A percentile compares a stretch with the other conserved stretches of the same genome.
Conservation (phyloP, 2,113 vertebrate genomes). For the Diadophis punctatus region DNA sequence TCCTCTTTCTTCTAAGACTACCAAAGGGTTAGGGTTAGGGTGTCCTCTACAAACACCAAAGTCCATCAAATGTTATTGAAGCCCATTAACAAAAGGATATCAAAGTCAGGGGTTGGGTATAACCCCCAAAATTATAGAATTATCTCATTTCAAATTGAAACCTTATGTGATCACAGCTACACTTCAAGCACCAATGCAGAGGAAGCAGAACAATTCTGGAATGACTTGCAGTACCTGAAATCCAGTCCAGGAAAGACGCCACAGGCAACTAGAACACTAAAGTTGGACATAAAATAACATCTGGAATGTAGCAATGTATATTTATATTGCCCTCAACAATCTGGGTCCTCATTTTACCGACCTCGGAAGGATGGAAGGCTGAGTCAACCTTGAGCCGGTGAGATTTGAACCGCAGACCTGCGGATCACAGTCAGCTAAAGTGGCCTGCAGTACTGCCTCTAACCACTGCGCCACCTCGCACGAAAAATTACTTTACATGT, state of each 20-base stretch:
- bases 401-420: no score
- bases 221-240: background rate
- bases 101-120: background rate
- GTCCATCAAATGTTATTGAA: background rate
- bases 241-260: background rate
- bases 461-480: no score
- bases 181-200: background rate
- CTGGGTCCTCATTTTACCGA: no score
- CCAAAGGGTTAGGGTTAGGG: no score
- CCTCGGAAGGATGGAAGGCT: no score
- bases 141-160: background rate
- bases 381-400: no score
- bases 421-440: no score
- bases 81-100: background rate
- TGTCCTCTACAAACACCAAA: background rate
- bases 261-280: background rate
- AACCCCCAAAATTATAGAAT: background rate
- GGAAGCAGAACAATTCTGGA: background rate
- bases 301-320: no score
- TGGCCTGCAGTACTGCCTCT: no score
- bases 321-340: no score
- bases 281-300: background rate
- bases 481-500: background rate
- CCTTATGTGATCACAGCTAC: background rate
- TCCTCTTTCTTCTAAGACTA: background rate